Percentiles rank a stretch among this genome's conserved stretches.
Conservation (phyloP, 2,113 vertebrate genomes). For the Cryptomyrus ogoouensis region DNA sequence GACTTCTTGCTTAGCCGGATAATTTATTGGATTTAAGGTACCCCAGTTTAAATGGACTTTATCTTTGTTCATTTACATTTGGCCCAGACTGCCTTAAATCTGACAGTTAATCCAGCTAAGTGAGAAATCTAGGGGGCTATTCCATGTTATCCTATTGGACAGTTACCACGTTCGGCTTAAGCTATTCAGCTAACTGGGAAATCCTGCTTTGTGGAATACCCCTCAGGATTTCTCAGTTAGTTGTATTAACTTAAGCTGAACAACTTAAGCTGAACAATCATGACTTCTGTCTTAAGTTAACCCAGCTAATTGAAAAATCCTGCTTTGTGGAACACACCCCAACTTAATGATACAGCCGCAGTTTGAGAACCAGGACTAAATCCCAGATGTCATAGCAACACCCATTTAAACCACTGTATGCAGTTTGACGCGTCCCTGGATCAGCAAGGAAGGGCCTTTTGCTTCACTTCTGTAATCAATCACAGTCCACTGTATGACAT, state of each 20-base stretch:
- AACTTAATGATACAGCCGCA: neutral
- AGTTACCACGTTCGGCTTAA: neutral
- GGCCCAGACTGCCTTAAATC: neutral
- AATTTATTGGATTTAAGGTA: neutral
- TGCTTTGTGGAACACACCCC: neutral
- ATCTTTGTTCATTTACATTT: neutral
- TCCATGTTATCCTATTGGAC: neutral
- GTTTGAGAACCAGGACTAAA: neutral
- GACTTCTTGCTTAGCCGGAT: neutral
- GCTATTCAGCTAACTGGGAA: neutral
- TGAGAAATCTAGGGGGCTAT: neutral
- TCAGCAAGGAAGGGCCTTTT: neutral
- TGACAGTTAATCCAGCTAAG: neutral
- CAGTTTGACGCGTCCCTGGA: neutral
- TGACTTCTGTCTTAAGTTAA: neutral
- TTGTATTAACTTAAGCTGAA: neutral
- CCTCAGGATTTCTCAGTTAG: neutral
- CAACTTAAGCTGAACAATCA: neutral
- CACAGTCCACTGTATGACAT: neutral
- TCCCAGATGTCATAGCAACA: neutral
- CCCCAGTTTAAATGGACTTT: neutral
- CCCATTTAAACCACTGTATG: neutral
- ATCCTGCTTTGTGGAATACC: neutral
- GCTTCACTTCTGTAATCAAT: neutral
- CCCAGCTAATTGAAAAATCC: neutral